These are phyloP conservation scores for Eptesicus fuscus DNA, from an alignment of 2,113 vertebrate species.

Conservation along the genomic window DNA sequence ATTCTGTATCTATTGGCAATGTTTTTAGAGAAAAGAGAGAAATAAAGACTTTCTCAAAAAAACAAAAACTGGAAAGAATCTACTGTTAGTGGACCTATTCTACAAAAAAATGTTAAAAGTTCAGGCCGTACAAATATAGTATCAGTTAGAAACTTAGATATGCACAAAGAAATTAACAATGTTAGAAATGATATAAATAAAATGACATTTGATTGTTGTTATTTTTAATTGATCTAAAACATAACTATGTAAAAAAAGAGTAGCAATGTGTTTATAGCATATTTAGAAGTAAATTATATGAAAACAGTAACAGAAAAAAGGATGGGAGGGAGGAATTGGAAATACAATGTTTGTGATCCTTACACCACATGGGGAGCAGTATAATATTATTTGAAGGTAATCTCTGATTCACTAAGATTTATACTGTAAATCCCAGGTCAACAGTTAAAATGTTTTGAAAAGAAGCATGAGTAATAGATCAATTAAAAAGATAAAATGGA, in stretches of 20 bases:
- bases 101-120: neutral
- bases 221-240: neutral
- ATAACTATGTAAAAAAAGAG: neutral
- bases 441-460: neutral
- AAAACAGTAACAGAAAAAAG: neutral
- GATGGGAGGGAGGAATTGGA: neutral
- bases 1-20: neutral
- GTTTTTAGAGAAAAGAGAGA: neutral
- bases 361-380: too few species aligned
- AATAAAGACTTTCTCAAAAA: neutral
- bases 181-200: neutral
- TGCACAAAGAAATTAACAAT: neutral
- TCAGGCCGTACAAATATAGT: neutral
- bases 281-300: neutral
- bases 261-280: neutral
- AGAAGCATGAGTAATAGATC: neutral
- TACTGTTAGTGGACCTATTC: neutral
- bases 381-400: neutral
- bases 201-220: neutral
- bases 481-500: neutral
- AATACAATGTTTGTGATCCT: neutral
- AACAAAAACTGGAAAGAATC: neutral
- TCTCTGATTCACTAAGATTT: neutral
- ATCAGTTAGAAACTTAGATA: neutral
- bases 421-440: neutral